A percentile compares a stretch with the other conserved stretches of the same genome.
These are phyloP conservation scores for Diprion similis DNA, from an alignment of 1,140 invertebrate genomes.

Conservation along the genomic window DNA sequence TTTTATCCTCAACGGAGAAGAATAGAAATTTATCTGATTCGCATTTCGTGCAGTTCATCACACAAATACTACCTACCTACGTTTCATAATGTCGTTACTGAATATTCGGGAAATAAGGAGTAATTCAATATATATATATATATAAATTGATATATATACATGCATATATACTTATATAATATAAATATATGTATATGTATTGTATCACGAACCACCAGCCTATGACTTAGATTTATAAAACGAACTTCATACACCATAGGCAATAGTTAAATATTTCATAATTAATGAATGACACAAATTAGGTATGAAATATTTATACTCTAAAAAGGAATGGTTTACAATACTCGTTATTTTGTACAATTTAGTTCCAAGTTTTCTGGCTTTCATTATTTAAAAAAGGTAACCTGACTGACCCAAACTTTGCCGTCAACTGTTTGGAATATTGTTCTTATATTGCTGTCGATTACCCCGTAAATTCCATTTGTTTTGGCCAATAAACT, in stretches of 20 bases:
- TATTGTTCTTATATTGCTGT: no score
- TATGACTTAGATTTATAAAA: slow-evolving; percentile 51
- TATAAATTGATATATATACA: no score
- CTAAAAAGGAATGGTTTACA: not conserved
- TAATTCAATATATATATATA: not conserved
- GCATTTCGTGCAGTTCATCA: not conserved
- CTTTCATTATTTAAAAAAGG: no score
- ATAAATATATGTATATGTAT: slow-evolving; percentile 15
- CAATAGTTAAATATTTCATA: slow-evolving; percentile 40
- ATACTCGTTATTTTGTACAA: not conserved
- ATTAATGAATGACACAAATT: slow-evolving; percentile 19
- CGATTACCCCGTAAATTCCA: no score
- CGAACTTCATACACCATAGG: slow-evolving; percentile 40
- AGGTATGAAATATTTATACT: not conserved
- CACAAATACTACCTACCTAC: not conserved
- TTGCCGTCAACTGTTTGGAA: no score
- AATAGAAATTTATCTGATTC: not conserved
- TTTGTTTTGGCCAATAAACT: no score
- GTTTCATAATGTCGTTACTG: not conserved
- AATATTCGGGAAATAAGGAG: not conserved
- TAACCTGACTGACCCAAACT: no score
- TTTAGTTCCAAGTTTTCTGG: not conserved
- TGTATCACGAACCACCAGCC: slow-evolving; percentile 41
- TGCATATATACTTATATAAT: not conserved
- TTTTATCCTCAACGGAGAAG: not conserved